These are phyloP conservation scores for Drosophila willistoni DNA, from an alignment of 1,140 invertebrate species.

Conservation along the genomic window DNA sequence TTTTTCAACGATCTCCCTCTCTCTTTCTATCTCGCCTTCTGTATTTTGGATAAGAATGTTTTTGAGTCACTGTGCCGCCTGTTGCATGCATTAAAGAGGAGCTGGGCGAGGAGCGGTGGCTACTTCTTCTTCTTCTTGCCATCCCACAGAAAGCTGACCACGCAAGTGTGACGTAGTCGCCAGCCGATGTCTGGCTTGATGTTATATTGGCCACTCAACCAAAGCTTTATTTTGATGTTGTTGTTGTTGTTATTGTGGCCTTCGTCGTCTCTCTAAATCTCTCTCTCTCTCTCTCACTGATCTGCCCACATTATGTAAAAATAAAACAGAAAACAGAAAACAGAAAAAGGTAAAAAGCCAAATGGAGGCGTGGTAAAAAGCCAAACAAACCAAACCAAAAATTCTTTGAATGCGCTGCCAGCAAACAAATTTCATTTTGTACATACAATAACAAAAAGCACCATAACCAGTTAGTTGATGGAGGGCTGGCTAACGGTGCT, in stretches of 20 bases:
- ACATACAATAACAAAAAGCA: conserved; percentile 43
- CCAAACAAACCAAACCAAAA: conserved; percentile 30
- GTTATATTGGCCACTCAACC: conserved; percentile 66
- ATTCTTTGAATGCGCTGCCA: conserved; percentile 47
- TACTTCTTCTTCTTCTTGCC: conserved; percentile 17
- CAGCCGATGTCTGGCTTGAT: conserved; percentile 22
- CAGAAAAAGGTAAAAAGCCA: conserved; percentile 15
- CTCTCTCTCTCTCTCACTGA: conserved; percentile 19
- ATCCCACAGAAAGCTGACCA: conserved; percentile 61
- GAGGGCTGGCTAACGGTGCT: conserved; percentile 65
- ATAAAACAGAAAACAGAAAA: conserved; percentile 21
- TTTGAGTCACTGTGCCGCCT: conserved; percentile 16
- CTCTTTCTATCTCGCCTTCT: too few species aligned
- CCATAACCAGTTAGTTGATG: conserved; percentile 66
- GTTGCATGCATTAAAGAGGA: conserved; percentile 15
- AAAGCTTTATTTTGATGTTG: conserved; percentile 51
- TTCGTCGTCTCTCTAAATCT: conserved; percentile 13
- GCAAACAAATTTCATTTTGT: conserved; percentile 42
- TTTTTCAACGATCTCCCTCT: too few species aligned
- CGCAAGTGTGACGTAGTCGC: conserved; percentile 71
- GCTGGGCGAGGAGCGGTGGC: not conserved
- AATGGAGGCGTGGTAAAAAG: conserved; percentile 54
- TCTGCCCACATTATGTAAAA: conserved; percentile 70
- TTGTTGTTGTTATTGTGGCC: conserved; percentile 7
- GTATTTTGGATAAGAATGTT: not conserved